Evolutionary conservation across 1,140 invertebrate genomes (phyloP).

Genomic region (Drosophila neocordata): DNA sequence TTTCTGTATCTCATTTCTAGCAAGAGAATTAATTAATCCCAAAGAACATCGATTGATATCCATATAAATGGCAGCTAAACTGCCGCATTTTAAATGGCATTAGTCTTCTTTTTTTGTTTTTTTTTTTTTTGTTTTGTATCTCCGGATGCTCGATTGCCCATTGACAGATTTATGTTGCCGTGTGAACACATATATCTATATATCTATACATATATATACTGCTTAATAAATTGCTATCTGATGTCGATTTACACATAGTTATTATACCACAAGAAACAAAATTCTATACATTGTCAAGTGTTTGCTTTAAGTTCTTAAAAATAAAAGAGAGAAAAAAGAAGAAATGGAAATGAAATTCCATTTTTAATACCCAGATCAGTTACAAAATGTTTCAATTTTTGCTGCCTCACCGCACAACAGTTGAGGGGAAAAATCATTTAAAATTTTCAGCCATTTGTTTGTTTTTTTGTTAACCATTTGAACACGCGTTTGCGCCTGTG

Average conservation of each 20-base stretch:
- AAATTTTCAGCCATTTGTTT: slow-evolving; percentile 49
- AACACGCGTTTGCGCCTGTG: slow-evolving; percentile 63
- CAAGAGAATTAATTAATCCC: slow-evolving; percentile 63
- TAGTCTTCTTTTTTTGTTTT: slow-evolving; percentile 37
- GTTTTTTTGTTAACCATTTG: slow-evolving; percentile 53
- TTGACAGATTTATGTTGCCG: slow-evolving; percentile 60
- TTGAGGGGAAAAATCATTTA: slow-evolving; percentile 48
- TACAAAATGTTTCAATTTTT: slow-evolving; percentile 77
- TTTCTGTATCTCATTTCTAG: slow-evolving; percentile 38
- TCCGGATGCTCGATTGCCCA: slow-evolving; percentile 13
- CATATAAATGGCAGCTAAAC: slow-evolving; percentile 71
- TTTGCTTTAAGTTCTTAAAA: background rate
- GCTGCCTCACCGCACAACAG: slow-evolving; percentile 62
- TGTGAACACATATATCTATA: background rate
- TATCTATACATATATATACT: background rate
- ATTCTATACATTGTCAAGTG: background rate
- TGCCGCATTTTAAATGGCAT: slow-evolving; percentile 64
- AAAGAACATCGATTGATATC: slow-evolving; percentile 61
- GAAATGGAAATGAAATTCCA: background rate
- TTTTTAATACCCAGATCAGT: slow-evolving; percentile 36
- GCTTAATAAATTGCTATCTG: background rate
- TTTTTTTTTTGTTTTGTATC: background rate
- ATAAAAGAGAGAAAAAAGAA: too few relatives aligned
- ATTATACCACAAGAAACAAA: background rate
- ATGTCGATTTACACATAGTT: background rate